Conservation (phyloP, 2,797 vertebrate genomes). For the Enteromius treurensis region DNA sequence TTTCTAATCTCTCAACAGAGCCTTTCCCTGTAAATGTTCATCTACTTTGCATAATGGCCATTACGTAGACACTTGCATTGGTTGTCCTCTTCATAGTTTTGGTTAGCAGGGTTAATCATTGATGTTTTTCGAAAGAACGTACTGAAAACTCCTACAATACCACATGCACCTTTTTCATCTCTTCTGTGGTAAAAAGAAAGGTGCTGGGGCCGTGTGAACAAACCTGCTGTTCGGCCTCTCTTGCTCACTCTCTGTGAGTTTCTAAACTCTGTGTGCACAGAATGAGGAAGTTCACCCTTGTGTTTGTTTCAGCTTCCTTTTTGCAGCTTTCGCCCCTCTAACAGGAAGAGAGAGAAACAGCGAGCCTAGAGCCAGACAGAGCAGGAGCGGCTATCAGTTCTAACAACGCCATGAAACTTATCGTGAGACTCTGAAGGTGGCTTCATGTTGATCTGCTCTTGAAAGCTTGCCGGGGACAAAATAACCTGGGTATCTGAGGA, state of each 20-base stretch:
- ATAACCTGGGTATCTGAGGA: conserved; percentile 39
- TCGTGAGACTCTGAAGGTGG: conserved; percentile 31
- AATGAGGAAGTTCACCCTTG: conserved; percentile 81
- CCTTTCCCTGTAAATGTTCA: conserved; percentile 8
- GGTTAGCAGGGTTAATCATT: conserved; percentile 17
- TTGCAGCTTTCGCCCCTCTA: conserved; percentile 71
- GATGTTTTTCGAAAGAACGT: not conserved
- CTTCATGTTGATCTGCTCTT: conserved; percentile 31
- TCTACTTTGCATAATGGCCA: conserved; percentile 26
- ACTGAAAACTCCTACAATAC: not conserved
- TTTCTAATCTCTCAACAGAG: conserved; percentile 12
- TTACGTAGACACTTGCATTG: not conserved
- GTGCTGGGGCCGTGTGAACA: conserved; percentile 21
- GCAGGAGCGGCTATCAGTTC: conserved; percentile 55
- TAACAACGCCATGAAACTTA: conserved; percentile 48
- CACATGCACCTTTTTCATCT: conserved; percentile 32
- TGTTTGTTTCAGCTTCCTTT: conserved; percentile 78
- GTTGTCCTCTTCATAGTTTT: not conserved
- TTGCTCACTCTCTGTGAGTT: conserved; percentile 65
- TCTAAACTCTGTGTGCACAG: conserved; percentile 57
- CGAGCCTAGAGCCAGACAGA: conserved; percentile 59
- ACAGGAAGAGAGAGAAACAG: conserved; percentile 70
- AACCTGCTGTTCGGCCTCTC: conserved; percentile 20
- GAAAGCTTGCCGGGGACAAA: conserved; percentile 10
- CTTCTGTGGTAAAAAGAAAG: conserved; percentile 14